Conservation (phyloP, 2,888 invertebrate species). For the Aphelenchoides bicaudatus region DNA sequence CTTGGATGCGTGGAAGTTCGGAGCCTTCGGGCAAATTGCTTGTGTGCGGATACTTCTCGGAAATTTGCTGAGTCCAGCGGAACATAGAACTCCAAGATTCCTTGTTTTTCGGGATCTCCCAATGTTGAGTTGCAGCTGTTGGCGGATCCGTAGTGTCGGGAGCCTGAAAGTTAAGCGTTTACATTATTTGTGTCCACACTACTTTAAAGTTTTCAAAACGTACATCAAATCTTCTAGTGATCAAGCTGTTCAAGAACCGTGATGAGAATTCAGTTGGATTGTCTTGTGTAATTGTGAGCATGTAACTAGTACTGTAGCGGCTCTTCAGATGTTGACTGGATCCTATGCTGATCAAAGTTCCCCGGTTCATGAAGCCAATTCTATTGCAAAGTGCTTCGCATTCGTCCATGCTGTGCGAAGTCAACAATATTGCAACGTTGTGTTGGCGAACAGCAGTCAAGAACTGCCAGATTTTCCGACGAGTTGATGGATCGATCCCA, state of each 20-base stretch:
- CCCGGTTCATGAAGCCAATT: conserved; percentile 38
- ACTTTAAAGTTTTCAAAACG: too few species aligned
- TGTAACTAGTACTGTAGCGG: conserved; percentile 46
- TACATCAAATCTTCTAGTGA: conserved; percentile 24
- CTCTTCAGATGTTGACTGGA: conserved; percentile 40
- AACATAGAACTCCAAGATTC: conserved; percentile 43
- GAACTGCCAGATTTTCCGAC: conserved; percentile 37
- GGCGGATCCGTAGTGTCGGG: conserved; percentile 25
- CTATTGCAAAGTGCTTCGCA: conserved; percentile 43
- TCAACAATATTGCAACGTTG: conserved; percentile 45
- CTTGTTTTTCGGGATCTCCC: conserved; percentile 41
- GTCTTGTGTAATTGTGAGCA: conserved; percentile 37
- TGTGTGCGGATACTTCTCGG: conserved; percentile 28
- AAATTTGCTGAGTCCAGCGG: conserved; percentile 40
- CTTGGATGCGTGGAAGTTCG: conserved; percentile 36
- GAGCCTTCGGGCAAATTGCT: conserved; percentile 15
- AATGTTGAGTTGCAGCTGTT: conserved; percentile 26
- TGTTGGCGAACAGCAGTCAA: conserved; percentile 35
- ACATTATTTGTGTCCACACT: too few species aligned
- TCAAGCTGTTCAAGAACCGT: conserved; percentile 19
- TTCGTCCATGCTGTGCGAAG: conserved; percentile 51
- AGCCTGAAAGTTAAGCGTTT: conserved; percentile 21
- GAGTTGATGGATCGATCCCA: conserved; percentile 37
- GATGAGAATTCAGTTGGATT: conserved; percentile 26
- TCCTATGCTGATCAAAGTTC: conserved; percentile 33